A percentile compares a stretch with the other conserved stretches of the same genome.
Evolutionary conservation across 2,113 vertebrate species (phyloP).

Genomic region (Oostethus manadensis): DNA sequence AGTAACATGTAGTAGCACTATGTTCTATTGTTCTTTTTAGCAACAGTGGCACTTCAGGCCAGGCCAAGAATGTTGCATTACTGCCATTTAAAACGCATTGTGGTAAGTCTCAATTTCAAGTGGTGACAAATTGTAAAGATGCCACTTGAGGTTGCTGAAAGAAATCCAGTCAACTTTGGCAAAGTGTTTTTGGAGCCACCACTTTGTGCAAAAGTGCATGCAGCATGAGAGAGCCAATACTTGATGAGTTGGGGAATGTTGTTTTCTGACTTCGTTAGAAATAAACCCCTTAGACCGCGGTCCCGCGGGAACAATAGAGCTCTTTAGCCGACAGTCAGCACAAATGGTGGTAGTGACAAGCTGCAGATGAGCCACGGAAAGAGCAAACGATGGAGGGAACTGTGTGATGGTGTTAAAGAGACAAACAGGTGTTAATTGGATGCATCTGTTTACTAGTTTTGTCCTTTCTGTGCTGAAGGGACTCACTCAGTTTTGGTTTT

Average conservation of each 20-base stretch:
- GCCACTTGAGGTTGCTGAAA: too few relatives aligned
- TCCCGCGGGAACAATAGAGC: conserved; percentile 10
- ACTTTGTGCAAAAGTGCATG: not conserved
- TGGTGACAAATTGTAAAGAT: too few relatives aligned
- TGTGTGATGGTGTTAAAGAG: conserved; percentile 21
- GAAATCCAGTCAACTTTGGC: too few relatives aligned
- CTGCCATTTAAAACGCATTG: too few relatives aligned
- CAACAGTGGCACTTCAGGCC: too few relatives aligned
- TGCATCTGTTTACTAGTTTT: conserved; percentile 38
- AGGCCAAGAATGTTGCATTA: too few relatives aligned
- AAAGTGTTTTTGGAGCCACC: not conserved
- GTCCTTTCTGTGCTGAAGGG: conserved; percentile 15
- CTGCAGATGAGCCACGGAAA: conserved; percentile 17
- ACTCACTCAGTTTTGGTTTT: not conserved
- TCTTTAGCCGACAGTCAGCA: conserved; percentile 14
- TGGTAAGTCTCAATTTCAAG: not conserved
- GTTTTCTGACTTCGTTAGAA: not conserved
- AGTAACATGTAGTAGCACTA: too few relatives aligned
- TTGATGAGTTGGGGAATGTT: not conserved
- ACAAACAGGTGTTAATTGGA: conserved; percentile 55
- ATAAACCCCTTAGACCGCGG: conserved; percentile 2
- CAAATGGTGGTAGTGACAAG: conserved; percentile 32
- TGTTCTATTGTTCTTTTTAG: too few relatives aligned
- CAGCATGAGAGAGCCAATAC: not conserved
- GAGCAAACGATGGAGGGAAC: conserved; percentile 3